Evolutionary conservation across 35 echinoderm and acorn worm genomes (phyloP).

Genomic region (Antedon bifida): DNA sequence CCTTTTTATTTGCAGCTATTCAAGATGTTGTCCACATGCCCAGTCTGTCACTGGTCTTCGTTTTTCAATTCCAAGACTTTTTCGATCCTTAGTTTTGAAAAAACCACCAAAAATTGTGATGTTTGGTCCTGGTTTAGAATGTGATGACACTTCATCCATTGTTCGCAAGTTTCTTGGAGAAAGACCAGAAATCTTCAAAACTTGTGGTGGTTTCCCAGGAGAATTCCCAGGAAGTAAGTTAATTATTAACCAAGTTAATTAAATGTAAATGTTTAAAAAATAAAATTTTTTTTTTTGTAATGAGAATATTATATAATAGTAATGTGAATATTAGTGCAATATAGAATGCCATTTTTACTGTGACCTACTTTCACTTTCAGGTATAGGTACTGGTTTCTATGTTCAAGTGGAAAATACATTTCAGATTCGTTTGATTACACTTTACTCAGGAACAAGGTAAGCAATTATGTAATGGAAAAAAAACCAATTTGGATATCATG

Average conservation of each 20-base stretch:
- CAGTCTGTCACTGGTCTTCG: constrained; percentile 37
- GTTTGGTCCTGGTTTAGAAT: constrained; percentile 88
- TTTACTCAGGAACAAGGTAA: constrained; percentile 90
- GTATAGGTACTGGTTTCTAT: constrained; percentile 82
- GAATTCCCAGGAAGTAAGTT: constrained; percentile 64
- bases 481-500: too few relatives aligned
- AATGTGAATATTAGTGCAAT: too few relatives aligned
- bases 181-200: constrained; percentile 31
- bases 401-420: constrained; percentile 43
- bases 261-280: too few relatives aligned
- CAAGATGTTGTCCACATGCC: constrained; percentile 60
- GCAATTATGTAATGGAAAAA: too few relatives aligned
- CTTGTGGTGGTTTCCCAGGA: constrained; percentile 54
- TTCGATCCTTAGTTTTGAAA: constrained; percentile 56
- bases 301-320: too few relatives aligned
- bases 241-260: neutral
- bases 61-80: constrained; percentile 39
- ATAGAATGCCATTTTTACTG: too few relatives aligned
- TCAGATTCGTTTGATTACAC: constrained; percentile 45
- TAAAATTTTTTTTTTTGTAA: too few relatives aligned
- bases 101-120: constrained; percentile 59
- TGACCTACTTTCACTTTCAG: constrained; percentile 16
- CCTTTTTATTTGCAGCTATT: constrained; percentile 36
- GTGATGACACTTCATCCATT: constrained; percentile 42
- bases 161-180: constrained; percentile 36